A percentile compares a stretch with the other conserved stretches of the same genome.
These are phyloP conservation scores for Pimpla rufipes DNA, from an alignment of 2,888 invertebrate genomes.

Conservation along the genomic window DNA sequence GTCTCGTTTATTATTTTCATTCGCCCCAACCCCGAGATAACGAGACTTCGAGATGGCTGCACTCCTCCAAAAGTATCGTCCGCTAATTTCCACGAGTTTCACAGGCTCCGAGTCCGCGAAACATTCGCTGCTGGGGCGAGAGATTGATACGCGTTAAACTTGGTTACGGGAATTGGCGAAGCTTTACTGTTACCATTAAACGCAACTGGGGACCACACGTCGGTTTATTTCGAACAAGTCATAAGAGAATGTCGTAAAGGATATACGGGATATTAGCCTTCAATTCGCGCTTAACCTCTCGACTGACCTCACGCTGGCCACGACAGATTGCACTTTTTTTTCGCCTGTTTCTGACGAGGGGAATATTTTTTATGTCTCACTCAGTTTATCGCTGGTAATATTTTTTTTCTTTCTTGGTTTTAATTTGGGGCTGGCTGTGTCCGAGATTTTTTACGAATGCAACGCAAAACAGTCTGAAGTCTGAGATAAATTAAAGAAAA, in stretches of 20 bases:
- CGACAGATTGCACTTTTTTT: background rate
- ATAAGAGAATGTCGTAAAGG: background rate
- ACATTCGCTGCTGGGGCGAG: constrained; percentile 49
- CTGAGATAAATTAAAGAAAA: no score
- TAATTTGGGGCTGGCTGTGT: no score
- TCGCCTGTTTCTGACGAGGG: background rate
- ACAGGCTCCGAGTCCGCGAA: constrained; percentile 39
- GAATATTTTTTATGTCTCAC: no score
- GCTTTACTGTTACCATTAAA: background rate
- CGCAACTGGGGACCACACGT: background rate
- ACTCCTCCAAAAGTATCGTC: constrained; percentile 67
- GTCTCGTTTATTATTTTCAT: constrained; percentile 9
- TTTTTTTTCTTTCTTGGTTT: no score
- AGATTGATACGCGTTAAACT: background rate
- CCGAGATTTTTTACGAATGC: no score
- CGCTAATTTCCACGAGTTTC: constrained; percentile 53
- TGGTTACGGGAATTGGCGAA: background rate
- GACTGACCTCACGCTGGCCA: background rate
- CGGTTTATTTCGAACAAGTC: background rate
- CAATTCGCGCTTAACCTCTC: background rate
- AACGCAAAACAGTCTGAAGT: no score
- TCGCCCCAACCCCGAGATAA: background rate
- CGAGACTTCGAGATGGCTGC: constrained; percentile 46
- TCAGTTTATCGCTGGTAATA: no score
- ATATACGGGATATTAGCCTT: background rate